These are phyloP conservation scores for Salminus brasiliensis DNA, from an alignment of 2,113 vertebrate species.

Conservation along the genomic window DNA sequence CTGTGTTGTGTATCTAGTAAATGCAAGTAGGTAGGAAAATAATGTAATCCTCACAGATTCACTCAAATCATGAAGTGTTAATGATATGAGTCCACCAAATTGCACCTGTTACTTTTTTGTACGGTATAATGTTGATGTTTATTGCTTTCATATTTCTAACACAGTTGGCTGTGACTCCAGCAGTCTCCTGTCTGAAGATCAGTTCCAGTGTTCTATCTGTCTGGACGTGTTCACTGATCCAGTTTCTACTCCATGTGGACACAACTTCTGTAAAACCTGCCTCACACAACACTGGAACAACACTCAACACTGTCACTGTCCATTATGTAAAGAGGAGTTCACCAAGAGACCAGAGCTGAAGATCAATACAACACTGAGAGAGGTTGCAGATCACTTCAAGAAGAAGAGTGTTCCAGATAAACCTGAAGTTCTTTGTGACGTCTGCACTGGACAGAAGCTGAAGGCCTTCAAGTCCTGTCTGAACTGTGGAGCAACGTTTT, in stretches of 20 bases:
- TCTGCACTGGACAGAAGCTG: background rate
- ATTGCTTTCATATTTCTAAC: background rate
- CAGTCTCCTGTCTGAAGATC: no score
- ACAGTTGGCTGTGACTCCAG: no score
- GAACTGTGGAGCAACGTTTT: conserved; percentile 9
- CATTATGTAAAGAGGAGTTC: conserved; percentile 22
- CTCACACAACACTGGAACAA: conserved; percentile 5
- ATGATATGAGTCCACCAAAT: no score
- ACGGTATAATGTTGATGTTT: no score
- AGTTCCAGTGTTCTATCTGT: conserved; percentile 10
- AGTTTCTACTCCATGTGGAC: conserved; percentile 35
- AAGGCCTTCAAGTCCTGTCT: conserved; percentile 61
- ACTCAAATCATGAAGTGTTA: no score
- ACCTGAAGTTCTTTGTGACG: conserved; percentile 20
- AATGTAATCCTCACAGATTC: background rate
- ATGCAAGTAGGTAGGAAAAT: background rate
- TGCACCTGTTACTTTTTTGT: no score
- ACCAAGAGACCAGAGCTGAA: background rate
- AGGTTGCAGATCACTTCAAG: conserved; percentile 61
- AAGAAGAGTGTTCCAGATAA: background rate
- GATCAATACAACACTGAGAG: conserved; percentile 56
- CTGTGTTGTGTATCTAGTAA: background rate
- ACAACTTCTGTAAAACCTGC: conserved; percentile 38
- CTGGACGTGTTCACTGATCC: conserved; percentile 19
- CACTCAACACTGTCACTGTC: background rate